phyloP scores from a whole-genome alignment of 1,140 invertebrate species.

The Cherax quadricarinatus region DNA sequence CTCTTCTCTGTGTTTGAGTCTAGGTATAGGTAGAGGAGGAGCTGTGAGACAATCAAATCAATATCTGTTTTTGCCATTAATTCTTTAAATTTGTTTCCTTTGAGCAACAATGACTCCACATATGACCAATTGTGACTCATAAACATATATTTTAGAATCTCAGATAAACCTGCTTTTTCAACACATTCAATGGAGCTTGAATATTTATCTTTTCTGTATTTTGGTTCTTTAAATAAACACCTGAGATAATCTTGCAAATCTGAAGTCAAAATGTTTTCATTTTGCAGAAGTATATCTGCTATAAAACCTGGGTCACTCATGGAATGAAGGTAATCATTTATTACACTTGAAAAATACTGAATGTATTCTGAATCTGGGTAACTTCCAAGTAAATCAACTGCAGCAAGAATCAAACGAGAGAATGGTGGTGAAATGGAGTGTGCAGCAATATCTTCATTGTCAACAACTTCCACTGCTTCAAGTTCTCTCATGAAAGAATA shows the following conservation, averaged over 20 bases:
- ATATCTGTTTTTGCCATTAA: not conserved
- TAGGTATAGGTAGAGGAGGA: constrained; percentile 35
- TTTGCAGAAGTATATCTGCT: constrained; percentile 25
- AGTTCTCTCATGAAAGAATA: constrained; percentile 19
- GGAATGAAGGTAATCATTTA: constrained; percentile 43
- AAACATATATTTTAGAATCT: constrained; percentile 46
- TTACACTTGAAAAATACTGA: constrained; percentile 45
- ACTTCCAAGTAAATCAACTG: constrained; percentile 22
- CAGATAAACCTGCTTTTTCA: constrained; percentile 21
- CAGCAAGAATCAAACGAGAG: constrained; percentile 42
- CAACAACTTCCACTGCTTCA: constrained; percentile 25
- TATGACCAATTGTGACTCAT: constrained; percentile 42
- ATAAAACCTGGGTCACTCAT: constrained; percentile 38
- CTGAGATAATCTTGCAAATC: constrained; percentile 30
- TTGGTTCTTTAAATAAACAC: constrained; percentile 16
- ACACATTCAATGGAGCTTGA: not conserved
- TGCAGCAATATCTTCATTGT: constrained; percentile 37
- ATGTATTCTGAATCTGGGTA: constrained; percentile 36
- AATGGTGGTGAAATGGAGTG: constrained; percentile 30
- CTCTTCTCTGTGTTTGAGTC: constrained; percentile 18
- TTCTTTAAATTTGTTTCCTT: constrained; percentile 8
- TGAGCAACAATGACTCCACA: constrained; percentile 16
- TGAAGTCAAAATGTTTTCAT: constrained; percentile 36
- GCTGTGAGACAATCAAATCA: constrained; percentile 21
- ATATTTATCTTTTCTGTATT: not conserved